Evolutionary conservation across 1,140 invertebrate genomes (phyloP).

Genomic region (Steinernema khuongi): DNA sequence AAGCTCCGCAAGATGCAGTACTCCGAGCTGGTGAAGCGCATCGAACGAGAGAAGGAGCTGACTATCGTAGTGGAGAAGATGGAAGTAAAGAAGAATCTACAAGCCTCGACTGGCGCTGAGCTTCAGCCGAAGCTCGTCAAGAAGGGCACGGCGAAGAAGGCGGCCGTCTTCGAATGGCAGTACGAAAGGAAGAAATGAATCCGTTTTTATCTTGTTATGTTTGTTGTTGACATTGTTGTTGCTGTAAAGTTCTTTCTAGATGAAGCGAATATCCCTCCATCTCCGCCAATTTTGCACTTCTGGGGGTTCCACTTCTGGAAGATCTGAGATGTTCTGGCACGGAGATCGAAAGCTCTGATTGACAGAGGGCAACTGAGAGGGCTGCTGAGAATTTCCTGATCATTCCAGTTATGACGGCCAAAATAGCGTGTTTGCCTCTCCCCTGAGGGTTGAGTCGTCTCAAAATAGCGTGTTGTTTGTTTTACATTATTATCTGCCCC

Average conservation of each 20-base stretch:
- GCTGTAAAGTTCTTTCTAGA: not conserved
- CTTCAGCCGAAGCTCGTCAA: conserved; percentile 66
- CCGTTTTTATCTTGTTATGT: conserved; percentile 1
- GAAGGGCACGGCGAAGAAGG: conserved; percentile 67
- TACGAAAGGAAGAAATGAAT: conserved; percentile 70
- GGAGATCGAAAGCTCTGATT: too few relatives aligned
- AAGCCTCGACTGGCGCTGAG: conserved; percentile 59
- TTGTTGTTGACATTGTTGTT: conserved; percentile 5
- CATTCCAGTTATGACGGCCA: too few relatives aligned
- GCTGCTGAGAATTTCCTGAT: too few relatives aligned
- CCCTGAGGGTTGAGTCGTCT: too few relatives aligned
- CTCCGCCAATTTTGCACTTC: not conserved
- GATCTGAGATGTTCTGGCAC: too few relatives aligned
- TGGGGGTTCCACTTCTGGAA: too few relatives aligned
- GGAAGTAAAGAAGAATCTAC: conserved; percentile 70
- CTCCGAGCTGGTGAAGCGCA: conserved; percentile 73
- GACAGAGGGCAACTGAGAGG: too few relatives aligned
- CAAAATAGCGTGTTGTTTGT: too few relatives aligned
- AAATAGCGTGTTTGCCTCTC: too few relatives aligned
- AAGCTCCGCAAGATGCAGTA: conserved; percentile 69
- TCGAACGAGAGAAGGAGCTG: conserved; percentile 75
- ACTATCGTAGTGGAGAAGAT: conserved; percentile 76
- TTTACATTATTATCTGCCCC: too few relatives aligned
- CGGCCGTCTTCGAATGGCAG: conserved; percentile 79
- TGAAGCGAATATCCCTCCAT: not conserved